Evolutionary conservation across 92 coral and sea anemone genomes (phyloP), one percentile per base, ranked within the genome.

Genomic region (Epizoanthus stellaris): DNA sequence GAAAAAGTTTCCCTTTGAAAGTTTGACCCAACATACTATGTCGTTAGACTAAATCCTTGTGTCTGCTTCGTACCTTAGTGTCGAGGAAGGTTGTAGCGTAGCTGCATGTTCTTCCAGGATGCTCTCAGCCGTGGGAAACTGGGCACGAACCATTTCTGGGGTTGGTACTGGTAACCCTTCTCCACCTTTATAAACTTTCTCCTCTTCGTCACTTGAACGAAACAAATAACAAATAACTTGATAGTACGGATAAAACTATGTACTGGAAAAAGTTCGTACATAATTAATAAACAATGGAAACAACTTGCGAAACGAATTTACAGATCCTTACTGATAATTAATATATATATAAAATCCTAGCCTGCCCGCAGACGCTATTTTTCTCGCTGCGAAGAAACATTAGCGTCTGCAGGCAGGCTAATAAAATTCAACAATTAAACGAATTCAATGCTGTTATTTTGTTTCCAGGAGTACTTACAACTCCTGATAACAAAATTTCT

Each of bases 141-240:
- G 98, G 76, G 99, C 99, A 7, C 83, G 75, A 63, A 96, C 94
- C 99, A 96, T 96, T 67, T 96, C 97, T 16, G 98, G 99, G 1
- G 99, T 92, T 20, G 98, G 98, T 11, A 96, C 90, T 49, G 98
- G 93, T 68, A 90, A 80, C 70, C 88, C 98, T 49, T 80, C 84
- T 52, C 89, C 76, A 67, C 87, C 92, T 61, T 80, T 93, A 47
- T 87, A 93, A 12, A 75, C 90, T 59, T 84, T 91, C 45, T 92
- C 98, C 2, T 94, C 98, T 58, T 92, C 95, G 80, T 94, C 91
- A 67, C n/a, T 62, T 23, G 1, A 58, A 76, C 47, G 17, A 80
- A 20, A 59, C 40, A 72, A 9, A 11, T 4, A 34, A 36, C 6
- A 52, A 30, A 30, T 47, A n/a, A 3, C 11, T 40, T 45, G 52